Conservation (phyloP, 92 coral and sea anemone genomes). For the Zoanthus gigantus region DNA sequence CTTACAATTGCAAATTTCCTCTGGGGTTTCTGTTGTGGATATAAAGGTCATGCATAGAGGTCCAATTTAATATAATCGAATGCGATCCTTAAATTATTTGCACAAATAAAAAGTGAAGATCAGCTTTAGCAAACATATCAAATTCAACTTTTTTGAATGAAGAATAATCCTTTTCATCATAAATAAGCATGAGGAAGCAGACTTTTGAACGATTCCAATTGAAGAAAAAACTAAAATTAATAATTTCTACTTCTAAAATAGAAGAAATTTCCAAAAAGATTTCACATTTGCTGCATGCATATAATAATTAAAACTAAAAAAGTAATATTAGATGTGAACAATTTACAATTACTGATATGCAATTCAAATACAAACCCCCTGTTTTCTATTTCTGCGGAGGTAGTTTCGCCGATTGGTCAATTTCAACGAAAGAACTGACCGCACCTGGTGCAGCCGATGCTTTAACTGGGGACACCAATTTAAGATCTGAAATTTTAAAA, state of each 20-base stretch:
- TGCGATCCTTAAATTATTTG: not conserved
- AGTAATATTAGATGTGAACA: not conserved
- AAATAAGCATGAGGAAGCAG: not conserved
- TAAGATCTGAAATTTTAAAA: not conserved
- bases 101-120: not conserved
- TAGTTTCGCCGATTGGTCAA: not conserved
- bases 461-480: not conserved
- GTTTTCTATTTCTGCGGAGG: not conserved
- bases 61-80: not conserved
- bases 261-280: not conserved
- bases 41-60: not conserved
- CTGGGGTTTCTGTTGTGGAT: not conserved
- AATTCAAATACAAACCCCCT: not conserved
- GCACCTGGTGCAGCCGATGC: not conserved
- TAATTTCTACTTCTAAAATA: not conserved
- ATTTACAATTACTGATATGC: not conserved
- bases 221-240: not conserved
- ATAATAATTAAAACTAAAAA: no score
- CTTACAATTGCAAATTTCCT: not conserved
- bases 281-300: not conserved
- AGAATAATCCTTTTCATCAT: not conserved
- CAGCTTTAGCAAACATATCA: not conserved
- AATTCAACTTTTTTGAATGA: no score
- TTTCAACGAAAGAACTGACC: not conserved
- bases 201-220: not conserved